phyloP scores from a whole-genome alignment of 1,140 invertebrate species.

The Helicoverpa zea region DNA sequence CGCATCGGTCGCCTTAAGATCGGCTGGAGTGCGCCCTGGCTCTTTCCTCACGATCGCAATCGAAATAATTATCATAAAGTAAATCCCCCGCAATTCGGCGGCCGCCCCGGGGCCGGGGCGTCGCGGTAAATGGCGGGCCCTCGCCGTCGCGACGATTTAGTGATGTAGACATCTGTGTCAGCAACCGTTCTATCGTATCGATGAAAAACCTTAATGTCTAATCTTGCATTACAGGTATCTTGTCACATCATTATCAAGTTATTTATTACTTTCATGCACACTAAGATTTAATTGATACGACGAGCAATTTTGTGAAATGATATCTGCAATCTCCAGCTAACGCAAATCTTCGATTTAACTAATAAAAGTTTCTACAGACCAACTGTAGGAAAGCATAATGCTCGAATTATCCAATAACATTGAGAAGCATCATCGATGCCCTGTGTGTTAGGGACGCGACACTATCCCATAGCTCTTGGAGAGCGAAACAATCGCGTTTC shows the following conservation, averaged over 20 bases:
- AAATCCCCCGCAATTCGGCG: conserved; percentile 79
- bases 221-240: neutral
- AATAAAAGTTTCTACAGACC: no score
- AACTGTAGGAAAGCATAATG: neutral
- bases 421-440: conserved; percentile 48
- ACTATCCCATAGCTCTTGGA: conserved; percentile 50
- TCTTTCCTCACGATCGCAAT: conserved; percentile 76
- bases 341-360: neutral
- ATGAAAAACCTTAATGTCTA: conserved; percentile 40
- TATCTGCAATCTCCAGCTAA: neutral
- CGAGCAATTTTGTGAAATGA: neutral
- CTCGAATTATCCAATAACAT: neutral
- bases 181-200: conserved; percentile 17
- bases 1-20: conserved; percentile 61
- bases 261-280: neutral
- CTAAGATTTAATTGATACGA: neutral
- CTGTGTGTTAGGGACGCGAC: conserved; percentile 34
- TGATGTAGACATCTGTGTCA: conserved; percentile 49
- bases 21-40: conserved; percentile 60
- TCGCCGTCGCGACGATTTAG: conserved; percentile 55
- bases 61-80: conserved; percentile 84
- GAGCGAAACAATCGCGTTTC: conserved; percentile 65
- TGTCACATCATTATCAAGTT: neutral
- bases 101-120: conserved; percentile 64
- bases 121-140: conserved; percentile 69